Evolutionary conservation across 1,140 invertebrate species (phyloP).

Genomic region (Hyles euphorbiae): DNA sequence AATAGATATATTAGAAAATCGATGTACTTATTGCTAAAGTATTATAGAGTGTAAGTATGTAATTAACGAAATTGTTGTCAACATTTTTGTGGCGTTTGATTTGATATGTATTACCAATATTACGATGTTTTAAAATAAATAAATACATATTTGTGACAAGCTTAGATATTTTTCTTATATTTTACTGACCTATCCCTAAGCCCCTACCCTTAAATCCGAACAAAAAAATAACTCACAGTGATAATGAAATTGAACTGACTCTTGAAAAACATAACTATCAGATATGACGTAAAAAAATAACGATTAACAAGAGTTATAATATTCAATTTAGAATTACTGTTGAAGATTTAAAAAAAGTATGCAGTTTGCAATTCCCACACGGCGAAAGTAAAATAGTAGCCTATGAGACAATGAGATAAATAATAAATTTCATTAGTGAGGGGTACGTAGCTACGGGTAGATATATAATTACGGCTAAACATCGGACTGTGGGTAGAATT

Average conservation of each 20-base stretch:
- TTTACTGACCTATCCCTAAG: neutral
- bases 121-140: slow-evolving; percentile 68
- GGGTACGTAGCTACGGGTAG: too few species aligned
- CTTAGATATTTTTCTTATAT: slow-evolving; percentile 17
- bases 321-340: too few species aligned
- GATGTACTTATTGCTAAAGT: slow-evolving; percentile 61
- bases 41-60: slow-evolving; percentile 48
- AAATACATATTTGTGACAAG: slow-evolving; percentile 68
- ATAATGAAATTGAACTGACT: neutral
- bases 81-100: slow-evolving; percentile 58
- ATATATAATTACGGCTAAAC: too few species aligned
- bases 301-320: too few species aligned
- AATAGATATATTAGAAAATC: slow-evolving; percentile 14
- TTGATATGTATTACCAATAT: slow-evolving; percentile 50
- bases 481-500: too few species aligned
- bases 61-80: slow-evolving; percentile 59
- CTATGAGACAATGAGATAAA: too few species aligned
- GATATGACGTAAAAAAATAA: too few species aligned
- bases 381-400: too few species aligned
- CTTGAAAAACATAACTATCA: neutral
- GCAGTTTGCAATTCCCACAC: too few species aligned
- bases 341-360: too few species aligned
- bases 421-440: too few species aligned
- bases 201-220: neutral
- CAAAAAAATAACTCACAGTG: neutral